Conservation (phyloP, 1,140 invertebrate genomes). For the Anthonomus grandis region DNA sequence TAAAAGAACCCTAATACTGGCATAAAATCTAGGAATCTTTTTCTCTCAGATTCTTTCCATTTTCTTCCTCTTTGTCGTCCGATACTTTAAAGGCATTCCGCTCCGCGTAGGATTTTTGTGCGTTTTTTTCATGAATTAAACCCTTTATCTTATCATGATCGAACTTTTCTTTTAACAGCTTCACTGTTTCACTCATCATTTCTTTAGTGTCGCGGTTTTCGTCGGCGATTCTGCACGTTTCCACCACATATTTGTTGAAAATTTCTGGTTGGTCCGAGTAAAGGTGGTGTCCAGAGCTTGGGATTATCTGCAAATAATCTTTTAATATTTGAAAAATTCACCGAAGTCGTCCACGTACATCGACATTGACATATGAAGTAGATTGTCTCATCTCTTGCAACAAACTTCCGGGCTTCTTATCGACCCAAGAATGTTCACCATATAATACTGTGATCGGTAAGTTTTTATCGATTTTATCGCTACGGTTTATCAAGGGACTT, state of each 20-base stretch:
- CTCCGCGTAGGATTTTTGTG: no score
- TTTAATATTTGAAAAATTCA: not conserved
- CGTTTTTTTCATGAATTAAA: no score
- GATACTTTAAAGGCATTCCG: no score
- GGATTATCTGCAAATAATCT: constrained; percentile 66
- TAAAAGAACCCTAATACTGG: no score
- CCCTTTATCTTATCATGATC: constrained; percentile 6
- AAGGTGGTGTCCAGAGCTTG: constrained; percentile 92
- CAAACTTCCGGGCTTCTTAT: constrained; percentile 73
- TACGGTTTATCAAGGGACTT: constrained; percentile 85
- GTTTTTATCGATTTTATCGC: constrained; percentile 64
- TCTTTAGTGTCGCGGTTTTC: not conserved
- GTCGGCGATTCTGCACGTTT: constrained; percentile 65
- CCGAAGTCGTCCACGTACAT: constrained; percentile 58
- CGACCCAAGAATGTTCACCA: constrained; percentile 91
- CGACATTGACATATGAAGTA: constrained; percentile 73
- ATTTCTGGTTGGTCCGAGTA: constrained; percentile 86
- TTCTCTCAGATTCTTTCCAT: no score
- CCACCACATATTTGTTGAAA: constrained; percentile 81
- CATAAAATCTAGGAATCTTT: no score
- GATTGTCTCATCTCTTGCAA: constrained; percentile 64
- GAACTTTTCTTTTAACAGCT: constrained; percentile 7
- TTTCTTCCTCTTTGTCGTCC: no score
- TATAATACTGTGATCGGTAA: constrained; percentile 90
- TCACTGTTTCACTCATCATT: not conserved